Base-by-base conservation (phyloP, 2,888 invertebrate species). In the Zele albiditarsus region DNA sequence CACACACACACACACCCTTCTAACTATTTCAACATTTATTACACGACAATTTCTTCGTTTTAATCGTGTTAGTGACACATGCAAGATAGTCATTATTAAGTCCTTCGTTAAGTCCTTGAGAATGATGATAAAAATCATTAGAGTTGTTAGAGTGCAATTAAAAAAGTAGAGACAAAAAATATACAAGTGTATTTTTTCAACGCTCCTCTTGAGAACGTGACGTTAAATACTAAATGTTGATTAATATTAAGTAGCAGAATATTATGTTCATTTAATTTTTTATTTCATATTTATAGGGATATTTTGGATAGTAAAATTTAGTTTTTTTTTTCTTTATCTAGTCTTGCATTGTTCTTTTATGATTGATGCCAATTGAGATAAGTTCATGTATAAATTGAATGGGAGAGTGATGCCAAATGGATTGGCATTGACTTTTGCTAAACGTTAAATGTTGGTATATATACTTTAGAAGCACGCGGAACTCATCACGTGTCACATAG, bases 371-470 rank as follows among this genome's bases (percentile, higher is more conserved):
- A 12, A 27, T 27, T 62, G 62, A 5, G 31, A 62, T 16, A 27
- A 62, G 31, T 31, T 62, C n/a, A 62, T 31, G 62, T 62, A n/a
- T 12, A 28, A 62, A 28, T 28, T 62, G 62, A 27, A 31, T 77
- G 46, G 38, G 53, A 71, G 62, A 57, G 53, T 49, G 72, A 68
- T 72, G 68, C 74, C 73, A 70, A 75, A 77, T 76, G 60, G 71
- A 78, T 76, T 69, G 74, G 74, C 74, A 74, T 66, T 74, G 74
- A 72, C 69, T 74, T 75, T 75, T 46, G 71, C 57, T 67, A 58
- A 46, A 58, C 57, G 20, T 58, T 12, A 20, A 25, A 57, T 31
- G 70, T 49, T 68, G 62, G 46, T 42, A 58, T 49, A 49, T 65
- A 49, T 67, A 25, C 46, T 46, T 68, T 73, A 46, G 60, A 62